Conservation (phyloP, 2,113 vertebrate genomes). For the Lagopus leucura region DNA sequence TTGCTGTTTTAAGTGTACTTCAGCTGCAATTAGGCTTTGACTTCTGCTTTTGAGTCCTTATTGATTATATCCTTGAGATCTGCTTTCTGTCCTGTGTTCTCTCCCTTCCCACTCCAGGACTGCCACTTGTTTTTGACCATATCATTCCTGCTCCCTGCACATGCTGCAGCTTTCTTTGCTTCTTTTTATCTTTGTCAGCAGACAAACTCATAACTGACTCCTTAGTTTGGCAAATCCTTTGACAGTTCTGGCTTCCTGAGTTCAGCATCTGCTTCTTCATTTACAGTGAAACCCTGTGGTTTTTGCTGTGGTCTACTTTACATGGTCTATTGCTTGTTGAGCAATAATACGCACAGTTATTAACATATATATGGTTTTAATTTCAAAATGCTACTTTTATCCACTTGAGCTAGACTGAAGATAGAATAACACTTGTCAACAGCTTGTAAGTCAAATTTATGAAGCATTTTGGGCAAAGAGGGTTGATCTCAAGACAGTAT, state of each 20-base stretch:
- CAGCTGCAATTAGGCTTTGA: background rate
- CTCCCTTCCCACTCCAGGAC: background rate
- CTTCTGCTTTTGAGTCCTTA: background rate
- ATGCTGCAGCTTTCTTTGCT: background rate
- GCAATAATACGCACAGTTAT: background rate
- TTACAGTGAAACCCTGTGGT: background rate
- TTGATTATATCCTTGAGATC: background rate
- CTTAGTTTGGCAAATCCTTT: background rate
- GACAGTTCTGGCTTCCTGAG: background rate
- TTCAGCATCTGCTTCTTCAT: background rate
- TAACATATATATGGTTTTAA: background rate
- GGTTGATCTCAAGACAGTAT: background rate
- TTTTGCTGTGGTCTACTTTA: background rate
- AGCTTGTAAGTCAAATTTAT: background rate
- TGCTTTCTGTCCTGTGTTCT: background rate
- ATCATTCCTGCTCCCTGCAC: background rate
- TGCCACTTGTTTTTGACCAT: background rate
- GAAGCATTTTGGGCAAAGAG: background rate
- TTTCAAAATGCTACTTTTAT: background rate
- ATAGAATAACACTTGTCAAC: background rate
- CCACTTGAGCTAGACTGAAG: background rate
- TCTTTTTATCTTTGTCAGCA: background rate
- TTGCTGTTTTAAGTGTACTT: background rate
- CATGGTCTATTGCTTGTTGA: background rate
- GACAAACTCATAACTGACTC: background rate